These are phyloP conservation scores for Enteromius anoplus DNA, from an alignment of 2,797 vertebrate species.

Conservation along the genomic window DNA sequence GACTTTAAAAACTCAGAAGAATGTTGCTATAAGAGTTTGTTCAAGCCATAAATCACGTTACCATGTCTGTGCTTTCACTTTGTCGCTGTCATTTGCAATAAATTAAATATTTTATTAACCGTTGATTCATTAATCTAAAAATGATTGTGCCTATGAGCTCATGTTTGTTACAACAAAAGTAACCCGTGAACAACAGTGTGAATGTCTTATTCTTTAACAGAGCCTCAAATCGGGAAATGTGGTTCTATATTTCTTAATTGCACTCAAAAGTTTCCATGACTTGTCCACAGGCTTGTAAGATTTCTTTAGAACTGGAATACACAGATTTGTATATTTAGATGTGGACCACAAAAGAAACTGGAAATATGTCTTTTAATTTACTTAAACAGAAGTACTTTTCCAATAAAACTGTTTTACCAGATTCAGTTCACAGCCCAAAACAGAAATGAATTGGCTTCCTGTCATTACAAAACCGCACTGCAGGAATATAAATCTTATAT, in stretches of 20 bases:
- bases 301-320: not conserved
- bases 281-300: not conserved
- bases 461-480: not conserved
- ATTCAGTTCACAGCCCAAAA: not conserved
- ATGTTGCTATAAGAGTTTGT: constrained; percentile 15
- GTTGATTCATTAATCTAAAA: not conserved
- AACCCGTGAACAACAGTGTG: not conserved
- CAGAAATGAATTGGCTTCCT: not conserved
- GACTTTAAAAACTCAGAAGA: not conserved
- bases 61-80: constrained; percentile 1
- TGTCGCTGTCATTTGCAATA: constrained; percentile 18
- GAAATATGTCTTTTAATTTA: not conserved
- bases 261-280: not conserved
- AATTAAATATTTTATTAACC: constrained; percentile 40
- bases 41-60: constrained; percentile 10
- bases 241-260: not conserved
- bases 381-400: not conserved
- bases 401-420: not conserved
- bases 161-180: not conserved
- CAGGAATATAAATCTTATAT: not conserved
- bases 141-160: not conserved
- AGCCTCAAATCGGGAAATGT: not conserved
- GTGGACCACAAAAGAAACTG: not conserved
- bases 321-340: not conserved
- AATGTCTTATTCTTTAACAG: not conserved